Percentiles rank a stretch among this genome's conserved stretches.
Evolutionary conservation across 30 jellyfish, hydroid and myxozoan species (phyloP).

Genomic region (Catostylus mosaicus): DNA sequence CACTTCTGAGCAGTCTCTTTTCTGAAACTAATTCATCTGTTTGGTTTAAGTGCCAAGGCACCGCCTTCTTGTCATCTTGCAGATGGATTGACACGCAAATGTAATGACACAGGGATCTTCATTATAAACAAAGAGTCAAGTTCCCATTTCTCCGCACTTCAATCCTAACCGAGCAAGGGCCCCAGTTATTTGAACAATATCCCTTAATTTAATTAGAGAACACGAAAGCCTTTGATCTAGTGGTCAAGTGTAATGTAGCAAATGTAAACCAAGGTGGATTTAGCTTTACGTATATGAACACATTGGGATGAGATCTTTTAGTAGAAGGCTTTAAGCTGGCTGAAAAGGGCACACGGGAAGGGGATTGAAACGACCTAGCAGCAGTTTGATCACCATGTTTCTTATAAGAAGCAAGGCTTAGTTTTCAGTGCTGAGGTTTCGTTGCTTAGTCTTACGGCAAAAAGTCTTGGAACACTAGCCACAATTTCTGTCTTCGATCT

Average conservation of each 20-base stretch:
- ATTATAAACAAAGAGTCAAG: conserved; percentile 42
- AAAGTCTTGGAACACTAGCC: too few species aligned
- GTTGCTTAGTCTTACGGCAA: too few species aligned
- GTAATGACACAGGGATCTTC: conserved; percentile 64
- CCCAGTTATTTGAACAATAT: neutral
- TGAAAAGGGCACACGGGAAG: too few species aligned
- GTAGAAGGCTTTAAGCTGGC: too few species aligned
- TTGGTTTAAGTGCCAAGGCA: conserved; percentile 52
- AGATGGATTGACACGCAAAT: conserved; percentile 66
- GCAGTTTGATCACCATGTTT: too few species aligned
- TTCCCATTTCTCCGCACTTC: conserved; percentile 9
- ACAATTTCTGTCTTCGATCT: too few species aligned
- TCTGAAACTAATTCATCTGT: conserved; percentile 57
- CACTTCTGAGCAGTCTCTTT: conserved; percentile 27
- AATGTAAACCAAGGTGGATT: neutral
- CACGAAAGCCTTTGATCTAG: neutral
- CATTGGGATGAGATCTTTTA: too few species aligned
- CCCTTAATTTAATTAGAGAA: conserved; percentile 6
- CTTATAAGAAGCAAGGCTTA: too few species aligned
- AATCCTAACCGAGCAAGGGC: neutral
- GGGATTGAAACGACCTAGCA: too few species aligned
- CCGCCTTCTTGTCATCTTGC: conserved; percentile 80
- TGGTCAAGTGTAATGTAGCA: conserved; percentile 6
- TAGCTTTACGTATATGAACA: neutral
- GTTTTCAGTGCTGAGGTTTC: too few species aligned